Evolutionary conservation across 2,113 vertebrate genomes (phyloP), one percentile per base, ranked within the genome.

Genomic region (Sorex araneus): DNA sequence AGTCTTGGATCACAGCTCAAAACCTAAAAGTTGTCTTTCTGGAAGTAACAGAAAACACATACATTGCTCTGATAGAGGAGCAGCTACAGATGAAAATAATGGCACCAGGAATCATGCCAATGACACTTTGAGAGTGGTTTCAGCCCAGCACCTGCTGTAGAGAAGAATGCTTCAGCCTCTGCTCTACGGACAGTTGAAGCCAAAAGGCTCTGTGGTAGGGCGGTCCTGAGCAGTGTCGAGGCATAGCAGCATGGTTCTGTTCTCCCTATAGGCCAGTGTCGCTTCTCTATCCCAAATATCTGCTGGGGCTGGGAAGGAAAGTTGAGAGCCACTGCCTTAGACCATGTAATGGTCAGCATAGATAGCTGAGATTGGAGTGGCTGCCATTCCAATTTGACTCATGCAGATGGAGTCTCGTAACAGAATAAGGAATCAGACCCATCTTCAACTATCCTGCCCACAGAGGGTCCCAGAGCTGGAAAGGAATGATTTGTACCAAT

Each of bases 1-100:
- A 30, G 64, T 80, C 73, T 67, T 73, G n/a, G 4, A 0, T 80
- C 30, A 69, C 45, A 77, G 77, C 83, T 70, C 69, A 27, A 87
- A 32, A 90, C 32, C 86, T 84, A 83, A 45, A 45, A 23, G 9
- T 28, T 70, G 64, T 89, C 87, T 47, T 86, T 78, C 60, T 84
- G 2, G 71, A 89, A 80, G 32, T 50, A 36, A 43, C 0, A 67
- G 70, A 36, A 63, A 87, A 25, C 40, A 74, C 23, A 23, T 23
- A 40, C 45, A 34, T 11, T 32, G 67, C 50, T 69, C 63, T 40
- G 32, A 69, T 30, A 54, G 32, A 30, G 28, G 30, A 81, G 54
- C 54, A 90, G 54, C 69, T 83, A 63, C 60, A 8, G 27, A 3
- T 9, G 63, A 82, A 54, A 71, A 50, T 18, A 80, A 57, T 3